A percentile compares a stretch with the other conserved stretches of the same genome.
phyloP scores from a whole-genome alignment of 2,113 vertebrate species.

The Brienomyrus longianalis region DNA sequence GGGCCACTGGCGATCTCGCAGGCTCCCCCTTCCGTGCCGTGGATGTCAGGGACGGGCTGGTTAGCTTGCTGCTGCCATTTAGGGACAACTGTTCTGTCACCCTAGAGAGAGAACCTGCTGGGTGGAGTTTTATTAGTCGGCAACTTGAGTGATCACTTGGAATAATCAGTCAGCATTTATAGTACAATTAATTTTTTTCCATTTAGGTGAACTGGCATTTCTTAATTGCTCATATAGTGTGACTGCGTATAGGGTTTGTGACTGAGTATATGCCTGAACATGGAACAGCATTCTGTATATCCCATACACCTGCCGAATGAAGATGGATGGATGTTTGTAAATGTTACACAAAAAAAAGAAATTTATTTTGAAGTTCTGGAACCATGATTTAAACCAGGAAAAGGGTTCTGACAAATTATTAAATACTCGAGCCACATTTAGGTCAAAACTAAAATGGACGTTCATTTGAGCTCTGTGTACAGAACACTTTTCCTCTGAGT shows the following conservation, averaged over 20 bases:
- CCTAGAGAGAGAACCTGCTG: conserved; percentile 36
- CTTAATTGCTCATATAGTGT: not conserved
- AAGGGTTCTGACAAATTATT: not conserved
- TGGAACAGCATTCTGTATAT: not conserved
- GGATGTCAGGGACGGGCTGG: conserved; percentile 57
- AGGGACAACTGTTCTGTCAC: conserved; percentile 29
- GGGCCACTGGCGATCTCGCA: not conserved
- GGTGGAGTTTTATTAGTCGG: not conserved
- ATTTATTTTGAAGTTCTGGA: not conserved
- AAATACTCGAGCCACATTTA: not conserved
- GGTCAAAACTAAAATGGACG: not conserved
- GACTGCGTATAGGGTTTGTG: not conserved
- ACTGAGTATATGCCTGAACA: not conserved
- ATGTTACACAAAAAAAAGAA: not conserved
- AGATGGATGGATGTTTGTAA: not conserved
- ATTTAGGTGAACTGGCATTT: not conserved
- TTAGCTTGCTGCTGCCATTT: conserved; percentile 34
- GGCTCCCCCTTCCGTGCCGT: conserved; percentile 46
- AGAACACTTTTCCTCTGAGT: not conserved
- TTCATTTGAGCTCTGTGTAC: not conserved
- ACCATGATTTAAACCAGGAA: not conserved
- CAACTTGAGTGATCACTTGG: not conserved
- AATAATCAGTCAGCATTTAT: not conserved
- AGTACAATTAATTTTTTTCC: not conserved
- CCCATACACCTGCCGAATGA: not conserved